Evolutionary conservation across 2,888 invertebrate genomes (phyloP).

Genomic region (Neocrepidodera transversa): DNA sequence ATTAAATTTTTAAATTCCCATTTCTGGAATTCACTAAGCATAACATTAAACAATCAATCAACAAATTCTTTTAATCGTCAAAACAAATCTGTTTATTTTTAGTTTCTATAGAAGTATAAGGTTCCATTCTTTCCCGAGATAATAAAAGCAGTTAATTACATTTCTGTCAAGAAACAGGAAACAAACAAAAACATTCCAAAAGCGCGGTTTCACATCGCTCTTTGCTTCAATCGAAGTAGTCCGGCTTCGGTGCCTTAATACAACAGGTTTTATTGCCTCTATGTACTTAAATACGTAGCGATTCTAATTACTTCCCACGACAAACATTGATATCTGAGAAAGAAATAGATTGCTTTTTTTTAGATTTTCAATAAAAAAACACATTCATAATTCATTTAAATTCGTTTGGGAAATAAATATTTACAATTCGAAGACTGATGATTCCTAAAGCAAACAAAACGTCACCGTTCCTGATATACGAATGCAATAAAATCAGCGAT

Average conservation of each 20-base stretch:
- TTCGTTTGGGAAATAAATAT: slow-evolving; percentile 10
- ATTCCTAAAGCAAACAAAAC: slow-evolving; percentile 7
- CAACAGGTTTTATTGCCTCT: background rate
- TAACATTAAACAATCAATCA: too few species aligned
- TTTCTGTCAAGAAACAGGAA: slow-evolving; percentile 6
- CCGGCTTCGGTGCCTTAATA: slow-evolving; percentile 1
- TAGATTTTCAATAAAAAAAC: too few species aligned
- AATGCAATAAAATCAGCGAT: slow-evolving; percentile 17
- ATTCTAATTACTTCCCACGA: slow-evolving; percentile 7
- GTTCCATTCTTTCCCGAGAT: background rate
- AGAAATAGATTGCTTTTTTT: too few species aligned
- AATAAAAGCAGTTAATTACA: slow-evolving; percentile 16
- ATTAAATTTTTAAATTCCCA: too few species aligned
- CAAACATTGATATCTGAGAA: background rate
- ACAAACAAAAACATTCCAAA: slow-evolving; percentile 16
- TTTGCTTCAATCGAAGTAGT: background rate
- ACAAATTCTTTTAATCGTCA: too few species aligned
- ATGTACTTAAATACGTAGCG: background rate
- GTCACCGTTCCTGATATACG: slow-evolving; percentile 9
- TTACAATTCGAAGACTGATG: background rate
- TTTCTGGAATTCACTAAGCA: too few species aligned
- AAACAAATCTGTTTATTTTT: too few species aligned
- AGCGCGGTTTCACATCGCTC: slow-evolving; percentile 2
- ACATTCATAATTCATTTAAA: background rate
- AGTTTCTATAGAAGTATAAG: too few species aligned